Percentiles rank a stretch among this genome's conserved stretches.
Conservation (phyloP, 2,797 vertebrate species). For the Channallabes apus region DNA sequence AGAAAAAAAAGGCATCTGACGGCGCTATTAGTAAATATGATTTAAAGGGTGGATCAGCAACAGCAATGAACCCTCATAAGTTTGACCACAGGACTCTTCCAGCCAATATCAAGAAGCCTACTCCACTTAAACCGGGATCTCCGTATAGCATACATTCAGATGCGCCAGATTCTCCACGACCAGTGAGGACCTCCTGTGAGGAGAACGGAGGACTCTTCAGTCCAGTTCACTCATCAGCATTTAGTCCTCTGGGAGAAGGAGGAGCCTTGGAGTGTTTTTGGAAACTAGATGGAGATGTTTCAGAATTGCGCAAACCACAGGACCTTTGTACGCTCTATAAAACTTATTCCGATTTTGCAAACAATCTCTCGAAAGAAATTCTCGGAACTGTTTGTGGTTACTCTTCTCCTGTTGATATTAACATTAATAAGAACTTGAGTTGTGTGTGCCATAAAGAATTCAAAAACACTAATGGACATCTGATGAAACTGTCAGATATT, state of each 20-base stretch:
- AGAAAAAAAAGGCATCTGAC: slow-evolving; percentile 69
- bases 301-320: slow-evolving; percentile 75
- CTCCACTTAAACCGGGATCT: slow-evolving; percentile 92
- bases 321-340: slow-evolving; percentile 76
- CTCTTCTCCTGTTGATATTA: slow-evolving; percentile 75
- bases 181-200: slow-evolving; percentile 79
- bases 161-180: slow-evolving; percentile 85
- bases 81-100: slow-evolving; percentile 89
- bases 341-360: slow-evolving; percentile 88
- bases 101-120: slow-evolving; percentile 92
- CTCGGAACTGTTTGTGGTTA: slow-evolving; percentile 84
- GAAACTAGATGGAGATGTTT: slow-evolving; percentile 69
- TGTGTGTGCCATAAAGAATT: slow-evolving; percentile 82
- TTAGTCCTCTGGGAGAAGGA: slow-evolving; percentile 86
- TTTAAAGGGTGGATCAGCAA: slow-evolving; percentile 72
- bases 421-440: slow-evolving; percentile 78
- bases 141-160: slow-evolving; percentile 81
- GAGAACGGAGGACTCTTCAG: slow-evolving; percentile 89
- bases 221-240: slow-evolving; percentile 90
- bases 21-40: slow-evolving; percentile 68
- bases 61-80: slow-evolving; percentile 90
- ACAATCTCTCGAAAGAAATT: slow-evolving; percentile 87
- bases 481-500: slow-evolving; percentile 80
- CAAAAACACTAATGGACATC: slow-evolving; percentile 72
- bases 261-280: slow-evolving; percentile 83